These are phyloP conservation scores for Phyto melanocephala DNA, from an alignment of 2,888 invertebrate genomes.

Conservation along the genomic window DNA sequence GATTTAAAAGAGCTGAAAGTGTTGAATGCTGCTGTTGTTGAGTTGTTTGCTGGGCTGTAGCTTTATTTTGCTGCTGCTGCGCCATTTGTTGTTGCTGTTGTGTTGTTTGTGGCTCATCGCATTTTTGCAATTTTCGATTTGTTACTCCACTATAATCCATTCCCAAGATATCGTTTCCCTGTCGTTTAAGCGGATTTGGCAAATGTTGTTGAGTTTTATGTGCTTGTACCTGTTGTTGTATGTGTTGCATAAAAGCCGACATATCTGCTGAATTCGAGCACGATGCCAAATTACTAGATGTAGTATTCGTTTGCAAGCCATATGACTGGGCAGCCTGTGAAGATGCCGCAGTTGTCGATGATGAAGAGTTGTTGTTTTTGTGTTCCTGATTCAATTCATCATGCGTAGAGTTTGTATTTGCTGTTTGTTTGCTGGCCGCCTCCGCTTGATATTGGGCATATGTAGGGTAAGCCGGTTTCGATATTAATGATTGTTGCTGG, in stretches of 20 bases:
- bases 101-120: slow-evolving; percentile 65
- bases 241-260: slow-evolving; percentile 75
- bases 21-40: slow-evolving; percentile 58
- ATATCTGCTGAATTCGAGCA: slow-evolving; percentile 69
- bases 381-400: slow-evolving; percentile 25
- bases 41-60: slow-evolving; percentile 21
- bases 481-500: slow-evolving; percentile 43
- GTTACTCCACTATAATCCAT: slow-evolving; percentile 71
- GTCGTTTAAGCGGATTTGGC: slow-evolving; percentile 71
- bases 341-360: slow-evolving; percentile 66
- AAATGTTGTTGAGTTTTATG: slow-evolving; percentile 64
- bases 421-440: slow-evolving; percentile 48
- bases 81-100: slow-evolving; percentile 47
- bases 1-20: neutral
- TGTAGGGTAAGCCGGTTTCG: slow-evolving; percentile 70
- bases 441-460: slow-evolving; percentile 75
- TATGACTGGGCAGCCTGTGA: slow-evolving; percentile 65
- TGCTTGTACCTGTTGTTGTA: slow-evolving; percentile 71
- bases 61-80: slow-evolving; percentile 37
- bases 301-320: slow-evolving; percentile 26
- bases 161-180: slow-evolving; percentile 70
- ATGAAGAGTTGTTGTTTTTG: neutral
- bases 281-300: slow-evolving; percentile 11
- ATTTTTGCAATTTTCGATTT: slow-evolving; percentile 71
- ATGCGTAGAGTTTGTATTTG: neutral